A percentile compares a stretch with the other conserved stretches of the same genome.
Evolutionary conservation across 2,888 invertebrate genomes (phyloP).

Genomic region (Sipunculus nudus): DNA sequence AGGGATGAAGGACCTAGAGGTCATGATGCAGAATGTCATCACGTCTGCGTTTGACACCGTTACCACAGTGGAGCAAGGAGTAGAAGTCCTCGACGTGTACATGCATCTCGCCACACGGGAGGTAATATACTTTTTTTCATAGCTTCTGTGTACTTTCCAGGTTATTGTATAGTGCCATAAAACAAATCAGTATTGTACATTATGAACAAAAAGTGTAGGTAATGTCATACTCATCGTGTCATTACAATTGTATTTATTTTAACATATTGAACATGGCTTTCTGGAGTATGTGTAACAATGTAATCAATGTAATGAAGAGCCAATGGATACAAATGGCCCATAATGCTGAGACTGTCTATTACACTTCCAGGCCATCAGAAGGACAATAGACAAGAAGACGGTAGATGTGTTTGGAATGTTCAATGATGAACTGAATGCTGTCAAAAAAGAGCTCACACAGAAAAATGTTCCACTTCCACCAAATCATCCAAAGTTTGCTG

Average conservation of each 20-base stretch:
- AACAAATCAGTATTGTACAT: too few species aligned
- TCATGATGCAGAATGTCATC: slow-evolving; percentile 84
- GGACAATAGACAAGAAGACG: slow-evolving; percentile 71
- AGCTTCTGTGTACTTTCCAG: too few species aligned
- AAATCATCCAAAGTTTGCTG: slow-evolving; percentile 78
- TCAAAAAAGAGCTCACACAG: slow-evolving; percentile 74
- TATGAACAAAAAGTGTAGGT: background rate
- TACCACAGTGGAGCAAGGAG: slow-evolving; percentile 82
- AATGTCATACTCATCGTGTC: too few species aligned
- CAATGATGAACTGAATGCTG: slow-evolving; percentile 77
- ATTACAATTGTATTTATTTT: too few species aligned
- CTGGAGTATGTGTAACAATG: too few species aligned
- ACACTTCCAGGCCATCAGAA: slow-evolving; percentile 58
- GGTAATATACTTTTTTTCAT: slow-evolving; percentile 52
- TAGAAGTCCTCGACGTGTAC: slow-evolving; percentile 80
- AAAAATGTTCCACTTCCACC: slow-evolving; percentile 67
- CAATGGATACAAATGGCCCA: too few species aligned
- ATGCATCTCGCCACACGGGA: slow-evolving; percentile 80
- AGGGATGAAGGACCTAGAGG: slow-evolving; percentile 72
- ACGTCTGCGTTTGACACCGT: slow-evolving; percentile 81
- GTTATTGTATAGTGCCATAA: too few species aligned
- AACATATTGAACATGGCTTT: too few species aligned
- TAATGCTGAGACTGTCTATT: too few species aligned
- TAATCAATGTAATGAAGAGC: too few species aligned
- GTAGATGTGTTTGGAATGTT: slow-evolving; percentile 76